Conservation (phyloP, 2,888 invertebrate species). For the Gandaritis pyraliata region DNA sequence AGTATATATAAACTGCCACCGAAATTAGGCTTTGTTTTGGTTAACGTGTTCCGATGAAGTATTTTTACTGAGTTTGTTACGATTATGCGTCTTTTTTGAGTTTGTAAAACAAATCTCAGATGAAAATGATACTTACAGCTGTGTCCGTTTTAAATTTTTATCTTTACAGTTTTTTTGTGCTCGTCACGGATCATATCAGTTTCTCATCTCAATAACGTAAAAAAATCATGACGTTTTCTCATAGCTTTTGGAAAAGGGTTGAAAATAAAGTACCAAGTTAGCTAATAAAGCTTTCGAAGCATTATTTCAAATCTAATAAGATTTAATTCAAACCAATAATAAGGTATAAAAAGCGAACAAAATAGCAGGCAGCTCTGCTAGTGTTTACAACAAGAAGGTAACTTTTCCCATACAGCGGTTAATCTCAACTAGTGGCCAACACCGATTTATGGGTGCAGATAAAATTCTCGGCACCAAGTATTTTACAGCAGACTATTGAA, state of each 20-base stretch:
- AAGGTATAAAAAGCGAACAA: background rate
- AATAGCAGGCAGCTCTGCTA: background rate
- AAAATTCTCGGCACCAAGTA: constrained; percentile 21
- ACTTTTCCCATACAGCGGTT: constrained; percentile 26
- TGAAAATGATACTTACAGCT: constrained; percentile 6
- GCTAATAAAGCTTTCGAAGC: too few relatives aligned
- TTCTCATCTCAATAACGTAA: too few relatives aligned
- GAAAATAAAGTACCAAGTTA: too few relatives aligned
- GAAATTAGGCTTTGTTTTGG: constrained; percentile 42
- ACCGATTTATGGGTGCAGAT: constrained; percentile 28
- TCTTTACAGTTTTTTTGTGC: background rate
- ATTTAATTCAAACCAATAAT: too few relatives aligned
- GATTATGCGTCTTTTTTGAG: constrained; percentile 28
- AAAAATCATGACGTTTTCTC: too few relatives aligned
- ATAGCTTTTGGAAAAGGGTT: too few relatives aligned
- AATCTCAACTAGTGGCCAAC: constrained; percentile 25
- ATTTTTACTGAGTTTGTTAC: constrained; percentile 31
- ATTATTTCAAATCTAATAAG: too few relatives aligned
- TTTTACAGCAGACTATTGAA: too few relatives aligned
- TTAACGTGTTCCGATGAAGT: constrained; percentile 36
- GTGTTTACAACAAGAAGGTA: constrained; percentile 4
- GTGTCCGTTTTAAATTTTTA: constrained; percentile 15
- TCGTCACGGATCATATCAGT: too few relatives aligned
- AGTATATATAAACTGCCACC: constrained; percentile 38
- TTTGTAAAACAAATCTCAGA: constrained; percentile 24